Evolutionary conservation across 2,113 vertebrate species (phyloP), one percentile per base, ranked within the genome.

Genomic region (Pollachius pollachius): DNA sequence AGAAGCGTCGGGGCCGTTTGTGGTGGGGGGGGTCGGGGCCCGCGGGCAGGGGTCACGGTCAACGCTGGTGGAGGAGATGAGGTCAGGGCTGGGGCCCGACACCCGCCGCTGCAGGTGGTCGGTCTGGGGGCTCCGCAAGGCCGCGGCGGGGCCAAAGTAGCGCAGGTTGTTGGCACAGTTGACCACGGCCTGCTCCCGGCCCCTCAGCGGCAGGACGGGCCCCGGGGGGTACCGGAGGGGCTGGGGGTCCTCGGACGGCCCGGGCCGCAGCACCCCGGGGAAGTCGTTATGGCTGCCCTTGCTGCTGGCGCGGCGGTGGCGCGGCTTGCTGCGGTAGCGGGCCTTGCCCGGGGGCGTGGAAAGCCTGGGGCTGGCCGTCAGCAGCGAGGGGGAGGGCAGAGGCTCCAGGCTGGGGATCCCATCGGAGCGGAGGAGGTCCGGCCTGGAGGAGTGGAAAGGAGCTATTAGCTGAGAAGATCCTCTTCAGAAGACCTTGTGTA

Each of bases 101-200:
- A 97, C 75, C 1, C 89, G 90, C 27, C 94, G 89, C n/a, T 97
- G 97, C 1, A 95, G 91, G 5, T 96, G 96, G 91, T 95, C 95
- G 0, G 96, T 96, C 85, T 98, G 96, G 0, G 97, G 97, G 89
- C 97, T 98, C 23, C 97, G 93, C 69, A 99, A 93, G 16, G 97
- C 93, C 0, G 97, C 97, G 0, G 97, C 97, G 0, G 97, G 97
- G 4, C 97, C 97, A n/a, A 98, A 98, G 83, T 99, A 98, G 30
- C 95, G 90, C 69, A 98, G 86, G 85, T 97, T 97, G 89, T 95
- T 98, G 75, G 96, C 94, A 52, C 97, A 99, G 82, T 88, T 94
- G 23, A 95, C 95, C 0, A 97, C 94, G 13, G 96, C 95, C 75
- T 94, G 92, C 27, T 95, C 94, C 8, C 93, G 88, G 16, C 89